Evolutionary conservation across 1,140 invertebrate species (phyloP).

Genomic region (Telenomus remus): DNA sequence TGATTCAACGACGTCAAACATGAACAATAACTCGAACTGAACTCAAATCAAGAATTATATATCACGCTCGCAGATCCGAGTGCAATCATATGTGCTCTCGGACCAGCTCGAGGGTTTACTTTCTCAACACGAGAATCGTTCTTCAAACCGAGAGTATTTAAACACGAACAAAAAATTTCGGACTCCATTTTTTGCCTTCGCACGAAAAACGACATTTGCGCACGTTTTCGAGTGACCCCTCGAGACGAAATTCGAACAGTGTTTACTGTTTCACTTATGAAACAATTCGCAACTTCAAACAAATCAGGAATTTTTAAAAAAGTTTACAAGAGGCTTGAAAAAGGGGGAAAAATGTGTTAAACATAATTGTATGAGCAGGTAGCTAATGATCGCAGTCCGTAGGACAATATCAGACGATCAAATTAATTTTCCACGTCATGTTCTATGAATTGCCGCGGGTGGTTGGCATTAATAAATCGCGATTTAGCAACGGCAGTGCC

Average conservation of each 20-base stretch:
- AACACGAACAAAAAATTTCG: too few relatives aligned
- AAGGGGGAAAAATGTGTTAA: not conserved
- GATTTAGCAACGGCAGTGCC: conserved; percentile 22
- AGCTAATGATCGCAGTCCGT: conserved; percentile 1
- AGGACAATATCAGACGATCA: conserved; percentile 21
- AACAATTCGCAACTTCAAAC: too few relatives aligned
- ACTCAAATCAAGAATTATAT: conserved; percentile 14
- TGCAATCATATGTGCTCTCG: not conserved
- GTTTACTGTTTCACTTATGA: too few relatives aligned
- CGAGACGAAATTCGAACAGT: too few relatives aligned
- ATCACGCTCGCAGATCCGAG: not conserved
- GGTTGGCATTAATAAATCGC: not conserved
- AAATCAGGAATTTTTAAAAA: too few relatives aligned
- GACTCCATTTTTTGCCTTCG: too few relatives aligned
- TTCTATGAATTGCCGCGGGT: conserved; percentile 26
- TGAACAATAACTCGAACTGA: conserved; percentile 20
- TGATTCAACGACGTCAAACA: conserved; percentile 19
- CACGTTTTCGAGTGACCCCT: too few relatives aligned
- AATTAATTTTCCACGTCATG: conserved; percentile 38
- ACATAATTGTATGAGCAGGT: conserved; percentile 9
- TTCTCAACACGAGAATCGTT: too few relatives aligned
- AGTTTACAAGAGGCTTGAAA: too few relatives aligned
- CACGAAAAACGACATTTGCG: too few relatives aligned
- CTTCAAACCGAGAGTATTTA: too few relatives aligned
- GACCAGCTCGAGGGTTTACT: too few relatives aligned